Base-by-base conservation (phyloP, 2,888 invertebrate species). In the Endotricha flammealis region DNA sequence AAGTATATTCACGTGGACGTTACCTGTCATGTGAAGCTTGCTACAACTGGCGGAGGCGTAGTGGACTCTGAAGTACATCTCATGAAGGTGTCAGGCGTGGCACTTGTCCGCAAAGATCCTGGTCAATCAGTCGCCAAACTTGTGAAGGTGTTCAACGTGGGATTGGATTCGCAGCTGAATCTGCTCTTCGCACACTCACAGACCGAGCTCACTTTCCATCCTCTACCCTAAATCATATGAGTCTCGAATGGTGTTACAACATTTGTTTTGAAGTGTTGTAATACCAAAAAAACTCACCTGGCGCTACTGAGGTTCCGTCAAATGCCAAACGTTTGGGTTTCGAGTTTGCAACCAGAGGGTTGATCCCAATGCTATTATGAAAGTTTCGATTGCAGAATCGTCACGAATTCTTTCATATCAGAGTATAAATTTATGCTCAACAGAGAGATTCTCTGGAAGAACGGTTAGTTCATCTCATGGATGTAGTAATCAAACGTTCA, bases 1-100 rank as follows among this genome's bases (percentile, higher is more conserved):
- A 92, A 92, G 65, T 87, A 90, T 55, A 87, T 92, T 23, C 90
- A 91, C 53, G 89, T 92, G 4, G 91, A 92, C 50, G 91, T 92
- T 25, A 90, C 90, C 8, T 92, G 92, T 53, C 90, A 91, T 57
- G 88, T 92, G 28, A 88, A 88, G 50, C 63, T 92, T 39, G 87
- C 88, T 1, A 88, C 88, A 1, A 89, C 89, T 4, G 89, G 89
- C 2, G 89, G 90, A 4, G 86, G 88, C 4, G 85, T 88, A 0
- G 88, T 82, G 1, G 83, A 89, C 57, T 85, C 82, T 0, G 86
- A 90, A 50, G 89, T 89, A 16, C 89, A 91, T 50, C 73, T 90
- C 0, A 91, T 91, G 90, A 85, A 91, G 53, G 91, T 92, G 3
- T 91, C 91, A 7, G 92, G 92, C 28, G 88, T 90, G 8, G 92